Evolutionary conservation across 2,888 invertebrate genomes (phyloP).

Genomic region (Pseudoips prasinana): DNA sequence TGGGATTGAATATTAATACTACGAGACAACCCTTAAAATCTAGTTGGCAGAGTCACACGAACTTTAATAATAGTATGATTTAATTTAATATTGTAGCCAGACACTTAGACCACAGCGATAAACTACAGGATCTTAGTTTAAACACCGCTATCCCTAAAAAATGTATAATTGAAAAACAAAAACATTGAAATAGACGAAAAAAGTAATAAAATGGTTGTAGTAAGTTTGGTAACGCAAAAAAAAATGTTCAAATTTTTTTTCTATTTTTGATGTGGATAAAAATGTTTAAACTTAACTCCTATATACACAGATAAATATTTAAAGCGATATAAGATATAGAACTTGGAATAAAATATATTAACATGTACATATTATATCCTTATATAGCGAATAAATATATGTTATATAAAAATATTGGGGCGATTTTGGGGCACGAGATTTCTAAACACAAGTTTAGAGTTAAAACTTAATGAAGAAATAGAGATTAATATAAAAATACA

Average conservation of each 20-base stretch:
- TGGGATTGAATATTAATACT: conserved; percentile 39
- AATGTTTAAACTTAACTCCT: no score
- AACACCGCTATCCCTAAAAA: no score
- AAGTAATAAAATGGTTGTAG: no score
- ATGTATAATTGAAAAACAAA: no score
- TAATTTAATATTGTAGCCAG: conserved; percentile 28
- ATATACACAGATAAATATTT: conserved; percentile 29
- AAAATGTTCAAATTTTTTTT: no score
- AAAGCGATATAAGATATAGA: background rate
- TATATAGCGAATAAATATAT: conserved; percentile 31
- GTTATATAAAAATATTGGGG: conserved; percentile 40
- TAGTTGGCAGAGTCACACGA: conserved; percentile 51
- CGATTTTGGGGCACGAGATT: conserved; percentile 34
- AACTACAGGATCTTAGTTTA: no score
- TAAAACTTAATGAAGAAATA: conserved; percentile 16
- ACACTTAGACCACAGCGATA: conserved; percentile 40
- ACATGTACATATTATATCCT: conserved; percentile 11
- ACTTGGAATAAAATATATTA: conserved; percentile 1
- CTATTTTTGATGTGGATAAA: no score
- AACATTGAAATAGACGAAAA: no score
- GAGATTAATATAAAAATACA: conserved; percentile 32
- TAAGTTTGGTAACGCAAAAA: no score
- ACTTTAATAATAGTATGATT: conserved; percentile 27
- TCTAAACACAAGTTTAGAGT: conserved; percentile 14
- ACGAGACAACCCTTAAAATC: conserved; percentile 44